A percentile compares a stretch with the other conserved stretches of the same genome.
phyloP scores from a whole-genome alignment of 2,113 vertebrate species.

The Nothocercus julius region DNA sequence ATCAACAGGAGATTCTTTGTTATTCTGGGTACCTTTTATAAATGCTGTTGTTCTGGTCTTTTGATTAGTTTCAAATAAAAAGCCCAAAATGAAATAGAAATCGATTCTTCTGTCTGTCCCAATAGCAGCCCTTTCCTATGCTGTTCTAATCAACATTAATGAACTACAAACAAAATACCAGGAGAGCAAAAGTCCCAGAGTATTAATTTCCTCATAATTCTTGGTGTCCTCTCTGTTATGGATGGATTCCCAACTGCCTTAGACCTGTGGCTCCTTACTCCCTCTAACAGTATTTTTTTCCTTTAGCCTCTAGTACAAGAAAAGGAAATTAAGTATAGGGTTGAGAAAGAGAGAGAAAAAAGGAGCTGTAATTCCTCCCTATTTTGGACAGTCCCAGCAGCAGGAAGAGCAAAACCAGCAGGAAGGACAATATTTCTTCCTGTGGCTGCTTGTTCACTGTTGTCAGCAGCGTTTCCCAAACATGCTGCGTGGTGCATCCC shows the following conservation, averaged over 20 bases:
- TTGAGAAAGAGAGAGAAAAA: conserved; percentile 3
- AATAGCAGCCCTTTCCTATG: not conserved
- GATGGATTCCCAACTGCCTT: not conserved
- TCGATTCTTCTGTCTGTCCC: conserved; percentile 37
- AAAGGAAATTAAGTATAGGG: conserved; percentile 13
- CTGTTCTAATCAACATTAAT: accelerated
- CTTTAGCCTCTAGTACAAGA: not conserved
- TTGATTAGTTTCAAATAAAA: conserved; percentile 63
- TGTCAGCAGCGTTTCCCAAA: not conserved
- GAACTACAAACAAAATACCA: not conserved
- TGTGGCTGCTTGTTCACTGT: not conserved
- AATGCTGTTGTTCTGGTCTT: conserved; percentile 26
- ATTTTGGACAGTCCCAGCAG: not conserved
- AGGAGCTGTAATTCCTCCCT: not conserved
- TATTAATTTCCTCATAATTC: not conserved
- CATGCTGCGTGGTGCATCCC: not conserved
- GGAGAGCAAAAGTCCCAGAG: not conserved
- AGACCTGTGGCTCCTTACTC: not conserved
- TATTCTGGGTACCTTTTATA: conserved; percentile 58
- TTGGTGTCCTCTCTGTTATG: not conserved
- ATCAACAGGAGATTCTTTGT: conserved; percentile 19
- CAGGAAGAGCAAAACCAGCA: not conserved
- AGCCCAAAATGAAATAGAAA: conserved; percentile 12
- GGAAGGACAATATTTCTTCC: conserved; percentile 11
- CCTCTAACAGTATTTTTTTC: not conserved